Conservation (phyloP, 2,888 invertebrate genomes). For the Priocnemis perturbator region DNA sequence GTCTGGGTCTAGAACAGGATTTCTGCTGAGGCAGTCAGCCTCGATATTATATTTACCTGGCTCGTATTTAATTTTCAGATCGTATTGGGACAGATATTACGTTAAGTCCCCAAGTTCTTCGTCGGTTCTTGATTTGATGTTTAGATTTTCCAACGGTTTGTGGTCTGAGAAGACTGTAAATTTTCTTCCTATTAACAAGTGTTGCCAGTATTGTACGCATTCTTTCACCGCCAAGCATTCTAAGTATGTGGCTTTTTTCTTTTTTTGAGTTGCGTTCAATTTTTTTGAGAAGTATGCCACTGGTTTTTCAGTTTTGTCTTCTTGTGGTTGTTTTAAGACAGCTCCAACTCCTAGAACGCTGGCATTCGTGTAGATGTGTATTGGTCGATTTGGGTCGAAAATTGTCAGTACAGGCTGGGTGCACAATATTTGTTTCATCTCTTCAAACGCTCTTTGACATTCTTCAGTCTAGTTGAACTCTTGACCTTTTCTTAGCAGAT, state of each 20-base stretch:
- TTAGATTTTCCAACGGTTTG: too few relatives aligned
- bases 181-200: conserved; percentile 42
- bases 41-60: conserved; percentile 42
- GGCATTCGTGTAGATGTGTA: not conserved
- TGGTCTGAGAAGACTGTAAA: too few relatives aligned
- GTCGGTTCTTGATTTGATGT: conserved; percentile 48
- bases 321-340: conserved; percentile 7
- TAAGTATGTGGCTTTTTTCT: conserved; percentile 46
- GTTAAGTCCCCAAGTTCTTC: conserved; percentile 33
- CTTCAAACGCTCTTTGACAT: not conserved
- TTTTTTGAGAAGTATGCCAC: too few relatives aligned
- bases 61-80: conserved; percentile 49
- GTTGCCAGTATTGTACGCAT: conserved; percentile 47
- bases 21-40: conserved; percentile 48
- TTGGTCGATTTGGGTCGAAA: conserved; percentile 3
- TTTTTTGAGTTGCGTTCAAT: conserved; percentile 38
- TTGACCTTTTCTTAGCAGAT: conserved; percentile 7
- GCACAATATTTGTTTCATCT: conserved; percentile 2
- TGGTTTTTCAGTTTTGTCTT: conserved; percentile 1
- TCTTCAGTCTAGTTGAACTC: not conserved
- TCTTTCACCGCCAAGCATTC: conserved; percentile 52
- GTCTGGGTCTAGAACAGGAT: too few relatives aligned
- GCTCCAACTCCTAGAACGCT: not conserved
- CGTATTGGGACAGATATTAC: too few relatives aligned
- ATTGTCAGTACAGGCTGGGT: not conserved